A percentile compares a stretch with the other conserved stretches of the same genome.
These are phyloP conservation scores for Euspilapteryx auroguttella DNA, from an alignment of 2,888 invertebrate genomes.

Conservation along the genomic window DNA sequence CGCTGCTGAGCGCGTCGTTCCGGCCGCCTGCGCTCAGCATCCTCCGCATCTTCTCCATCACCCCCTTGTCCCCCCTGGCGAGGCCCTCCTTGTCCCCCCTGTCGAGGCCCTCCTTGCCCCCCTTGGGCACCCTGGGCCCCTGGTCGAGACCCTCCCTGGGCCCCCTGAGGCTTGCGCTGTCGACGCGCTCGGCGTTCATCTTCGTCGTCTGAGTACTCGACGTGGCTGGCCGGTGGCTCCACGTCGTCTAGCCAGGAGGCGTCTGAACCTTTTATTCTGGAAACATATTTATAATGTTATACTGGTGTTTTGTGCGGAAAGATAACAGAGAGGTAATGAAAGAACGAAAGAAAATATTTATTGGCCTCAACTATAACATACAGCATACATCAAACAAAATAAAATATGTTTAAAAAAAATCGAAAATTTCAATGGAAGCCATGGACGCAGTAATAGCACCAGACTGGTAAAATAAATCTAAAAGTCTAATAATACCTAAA, in stretches of 20 bases:
- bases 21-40: background rate
- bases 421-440: too few relatives aligned
- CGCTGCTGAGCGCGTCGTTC: background rate
- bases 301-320: too few relatives aligned
- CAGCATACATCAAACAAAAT: too few relatives aligned
- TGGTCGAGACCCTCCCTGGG: conserved; percentile 18
- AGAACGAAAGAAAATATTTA: too few relatives aligned
- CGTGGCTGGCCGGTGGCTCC: conserved; percentile 75
- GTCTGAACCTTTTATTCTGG: conserved; percentile 81
- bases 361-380: too few relatives aligned
- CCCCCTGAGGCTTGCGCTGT: conserved; percentile 23
- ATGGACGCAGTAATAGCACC: too few relatives aligned
- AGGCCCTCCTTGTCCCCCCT: background rate
- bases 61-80: too few relatives aligned
- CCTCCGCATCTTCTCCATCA: conserved; percentile 13
- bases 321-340: too few relatives aligned
- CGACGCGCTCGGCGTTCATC: conserved; percentile 65
- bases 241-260: conserved; percentile 85
- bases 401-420: too few relatives aligned
- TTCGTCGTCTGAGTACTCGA: conserved; percentile 90
- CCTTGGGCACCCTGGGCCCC: conserved; percentile 15
- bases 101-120: conserved; percentile 23
- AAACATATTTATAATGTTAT: too few relatives aligned
- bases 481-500: too few relatives aligned
- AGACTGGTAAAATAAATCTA: too few relatives aligned